Base-by-base conservation (phyloP, 2,888 invertebrate genomes). In the Anodontia alba region DNA sequence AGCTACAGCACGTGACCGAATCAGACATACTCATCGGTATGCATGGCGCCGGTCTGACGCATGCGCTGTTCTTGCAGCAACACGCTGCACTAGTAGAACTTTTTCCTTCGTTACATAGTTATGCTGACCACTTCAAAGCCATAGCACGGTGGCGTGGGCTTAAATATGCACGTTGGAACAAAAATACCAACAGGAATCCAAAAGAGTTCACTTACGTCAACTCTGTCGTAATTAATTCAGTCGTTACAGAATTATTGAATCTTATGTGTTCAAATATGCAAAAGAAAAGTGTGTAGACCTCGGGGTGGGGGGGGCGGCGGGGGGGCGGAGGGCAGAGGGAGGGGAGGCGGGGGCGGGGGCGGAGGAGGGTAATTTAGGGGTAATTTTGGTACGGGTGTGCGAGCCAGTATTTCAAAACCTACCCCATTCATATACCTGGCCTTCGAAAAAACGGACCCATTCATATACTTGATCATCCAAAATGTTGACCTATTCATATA, bases 41-140 rank as follows among this genome's bases (percentile, higher is more conserved):
- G 92, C 94, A 94, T 54, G 94, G 94, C 7, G 94, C 94, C 1
- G 94, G 93, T 7, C 80, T 94, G 36, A 90, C 93, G 2, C 91
- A 93, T 70, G 86, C 92, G 5, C 71, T 93, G n/a, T 93, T 94
- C 73, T 83, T 94, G 23, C 92, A 92, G 0, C 78, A 84, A 23
- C 88, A 90, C 49, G 88, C 88, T 0, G 93, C 88, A 0, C 83
- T 94, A 0, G 81, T 94, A 20, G 94, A 94, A 77, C 76, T 94
- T 7, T 88, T 88, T 72, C 92, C 93, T 0, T 81, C 69, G 20
- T 89, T 91, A 77, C 90, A 87, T 84, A 71, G 84, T 0, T 72
- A 81, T 23, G 73, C 84, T 7, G 90, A 89, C 42, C 92, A 93
- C 86, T 92, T 92, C 78, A 49, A 74, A 54, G 78, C 90, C 23